phyloP scores from a whole-genome alignment of 1,140 invertebrate genomes.

The Pararge aegeria region DNA sequence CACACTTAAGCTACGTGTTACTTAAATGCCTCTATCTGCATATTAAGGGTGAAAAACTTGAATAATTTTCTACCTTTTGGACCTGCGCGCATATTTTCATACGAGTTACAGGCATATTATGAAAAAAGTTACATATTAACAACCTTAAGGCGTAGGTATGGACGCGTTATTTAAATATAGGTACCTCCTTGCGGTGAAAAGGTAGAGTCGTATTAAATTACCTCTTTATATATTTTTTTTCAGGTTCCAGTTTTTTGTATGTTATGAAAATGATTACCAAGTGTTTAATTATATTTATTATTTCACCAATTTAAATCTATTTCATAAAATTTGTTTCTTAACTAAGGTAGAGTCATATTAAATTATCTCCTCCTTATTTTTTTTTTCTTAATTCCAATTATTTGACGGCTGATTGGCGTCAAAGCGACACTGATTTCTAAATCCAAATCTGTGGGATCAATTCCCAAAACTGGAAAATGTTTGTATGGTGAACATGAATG shows the following conservation, averaged over 20 bases:
- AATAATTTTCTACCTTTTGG: constrained; percentile 32
- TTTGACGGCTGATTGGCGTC: too few species aligned
- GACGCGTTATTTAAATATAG: neutral
- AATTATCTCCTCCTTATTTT: too few species aligned
- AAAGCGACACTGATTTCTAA: too few species aligned
- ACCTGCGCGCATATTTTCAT: constrained; percentile 19
- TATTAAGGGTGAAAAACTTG: constrained; percentile 50
- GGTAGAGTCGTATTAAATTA: neutral
- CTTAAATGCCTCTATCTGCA: constrained; percentile 58
- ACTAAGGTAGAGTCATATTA: too few species aligned
- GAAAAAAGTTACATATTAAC: constrained; percentile 24
- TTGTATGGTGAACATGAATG: too few species aligned
- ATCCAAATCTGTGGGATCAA: too few species aligned
- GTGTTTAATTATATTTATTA: too few species aligned
- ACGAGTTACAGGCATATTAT: constrained; percentile 23
- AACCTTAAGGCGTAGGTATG: constrained; percentile 11
- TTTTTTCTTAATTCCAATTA: too few species aligned
- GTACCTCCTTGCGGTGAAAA: neutral
- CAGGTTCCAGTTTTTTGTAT: neutral
- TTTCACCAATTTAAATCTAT: too few species aligned
- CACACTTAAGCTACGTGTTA: constrained; percentile 53
- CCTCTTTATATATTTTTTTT: neutral
- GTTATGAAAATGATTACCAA: too few species aligned
- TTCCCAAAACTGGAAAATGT: too few species aligned
- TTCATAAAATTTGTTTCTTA: too few species aligned